Conservation (phyloP, 2,797 vertebrate species). For the Myotis daubentonii region DNA sequence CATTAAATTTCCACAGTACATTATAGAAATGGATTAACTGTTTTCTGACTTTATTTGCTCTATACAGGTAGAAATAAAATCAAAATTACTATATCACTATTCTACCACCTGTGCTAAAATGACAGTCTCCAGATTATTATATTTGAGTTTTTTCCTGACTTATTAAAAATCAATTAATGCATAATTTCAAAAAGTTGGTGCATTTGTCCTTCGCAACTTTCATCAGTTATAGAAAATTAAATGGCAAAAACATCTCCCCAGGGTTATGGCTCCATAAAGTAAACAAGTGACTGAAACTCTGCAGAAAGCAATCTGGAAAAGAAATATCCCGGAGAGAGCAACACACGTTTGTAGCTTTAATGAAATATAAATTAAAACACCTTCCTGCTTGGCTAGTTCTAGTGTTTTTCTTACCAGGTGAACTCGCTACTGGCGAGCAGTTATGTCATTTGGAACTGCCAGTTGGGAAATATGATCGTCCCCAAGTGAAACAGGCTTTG, state of each 20-base stretch:
- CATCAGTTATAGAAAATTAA: constrained; percentile 17
- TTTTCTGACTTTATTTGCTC: background rate
- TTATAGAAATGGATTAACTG: background rate
- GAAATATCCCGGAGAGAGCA: constrained; percentile 8
- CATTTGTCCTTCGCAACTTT: background rate
- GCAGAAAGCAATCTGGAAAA: background rate
- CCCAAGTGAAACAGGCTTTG: constrained; percentile 67
- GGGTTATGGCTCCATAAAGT: background rate
- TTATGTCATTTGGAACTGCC: constrained; percentile 65
- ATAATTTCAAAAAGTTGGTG: background rate
- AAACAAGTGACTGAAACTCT: background rate
- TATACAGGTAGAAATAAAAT: background rate
- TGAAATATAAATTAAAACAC: constrained; percentile 67
- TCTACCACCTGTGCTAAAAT: background rate
- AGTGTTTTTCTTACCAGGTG: constrained; percentile 61
- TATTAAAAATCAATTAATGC: background rate
- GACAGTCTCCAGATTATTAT: background rate
- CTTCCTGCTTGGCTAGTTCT: constrained; percentile 55
- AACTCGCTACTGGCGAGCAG: constrained; percentile 50
- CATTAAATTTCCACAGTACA: background rate
- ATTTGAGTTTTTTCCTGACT: background rate
- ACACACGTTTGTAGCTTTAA: constrained; percentile 4
- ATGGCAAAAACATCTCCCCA: background rate
- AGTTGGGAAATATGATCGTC: constrained; percentile 63
- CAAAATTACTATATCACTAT: background rate